These are phyloP conservation scores for Caerostris darwini DNA, from an alignment of 1,140 invertebrate species.

Conservation along the genomic window DNA sequence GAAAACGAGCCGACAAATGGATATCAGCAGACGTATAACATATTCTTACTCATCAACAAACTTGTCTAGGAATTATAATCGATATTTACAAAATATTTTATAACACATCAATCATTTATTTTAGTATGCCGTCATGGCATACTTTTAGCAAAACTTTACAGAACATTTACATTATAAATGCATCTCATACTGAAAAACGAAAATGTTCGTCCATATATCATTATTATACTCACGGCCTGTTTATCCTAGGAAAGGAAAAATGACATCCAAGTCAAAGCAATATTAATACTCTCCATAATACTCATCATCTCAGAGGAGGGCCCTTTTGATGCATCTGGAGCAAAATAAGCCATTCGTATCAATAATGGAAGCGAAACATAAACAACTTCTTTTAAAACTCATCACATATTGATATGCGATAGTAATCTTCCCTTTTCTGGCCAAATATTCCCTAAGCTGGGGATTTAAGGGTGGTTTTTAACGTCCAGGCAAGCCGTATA, in stretches of 20 bases:
- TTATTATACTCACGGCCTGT: neutral
- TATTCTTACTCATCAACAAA: too few relatives aligned
- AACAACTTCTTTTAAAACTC: slow-evolving; percentile 49
- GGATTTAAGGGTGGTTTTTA: neutral
- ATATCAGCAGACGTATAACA: too few relatives aligned
- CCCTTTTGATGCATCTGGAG: neutral
- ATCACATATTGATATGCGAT: slow-evolving; percentile 55
- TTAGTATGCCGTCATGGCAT: too few relatives aligned
- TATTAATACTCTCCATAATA: slow-evolving; percentile 45
- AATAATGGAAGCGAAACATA: slow-evolving; percentile 10
- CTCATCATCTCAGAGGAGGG: neutral
- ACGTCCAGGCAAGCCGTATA: neutral
- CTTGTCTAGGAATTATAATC: too few relatives aligned
- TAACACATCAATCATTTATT: too few relatives aligned
- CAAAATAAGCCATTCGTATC: slow-evolving; percentile 48
- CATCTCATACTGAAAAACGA: neutral
- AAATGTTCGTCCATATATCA: neutral
- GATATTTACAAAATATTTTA: too few relatives aligned
- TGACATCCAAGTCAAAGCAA: neutral
- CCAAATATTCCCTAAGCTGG: neutral
- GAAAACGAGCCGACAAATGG: too few relatives aligned
- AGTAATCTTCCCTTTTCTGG: neutral
- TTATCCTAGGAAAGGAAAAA: neutral
- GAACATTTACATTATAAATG: neutral
- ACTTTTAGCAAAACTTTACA: too few relatives aligned